Evolutionary conservation across 2,888 invertebrate genomes (phyloP).

Genomic region (Scotopteryx bipunctaria): DNA sequence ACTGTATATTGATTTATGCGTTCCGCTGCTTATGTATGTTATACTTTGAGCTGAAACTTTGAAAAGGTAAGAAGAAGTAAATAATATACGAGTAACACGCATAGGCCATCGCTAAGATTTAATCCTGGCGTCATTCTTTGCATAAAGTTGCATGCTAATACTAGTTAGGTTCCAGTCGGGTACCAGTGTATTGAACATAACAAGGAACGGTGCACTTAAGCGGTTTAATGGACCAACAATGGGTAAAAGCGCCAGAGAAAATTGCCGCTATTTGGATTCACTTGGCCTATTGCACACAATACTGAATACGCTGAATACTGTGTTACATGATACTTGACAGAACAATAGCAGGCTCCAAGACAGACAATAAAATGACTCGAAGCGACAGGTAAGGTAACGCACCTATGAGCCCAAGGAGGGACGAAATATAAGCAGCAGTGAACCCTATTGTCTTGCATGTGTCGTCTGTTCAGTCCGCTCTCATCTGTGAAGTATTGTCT

Average conservation of each 20-base stretch:
- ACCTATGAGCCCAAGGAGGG: slow-evolving; percentile 98
- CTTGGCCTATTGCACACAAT: slow-evolving; percentile 51
- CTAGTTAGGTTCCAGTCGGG: neutral
- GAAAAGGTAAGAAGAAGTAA: no score
- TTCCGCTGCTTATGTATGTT: no score
- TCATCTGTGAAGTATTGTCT: slow-evolving; percentile 94
- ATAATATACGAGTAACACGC: no score
- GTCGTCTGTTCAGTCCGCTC: slow-evolving; percentile 96
- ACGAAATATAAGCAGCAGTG: slow-evolving; percentile 98
- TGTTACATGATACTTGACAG: slow-evolving; percentile 21
- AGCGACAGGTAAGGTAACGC: slow-evolving; percentile 35
- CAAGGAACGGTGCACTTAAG: slow-evolving; percentile 30
- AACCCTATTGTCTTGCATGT: slow-evolving; percentile 97
- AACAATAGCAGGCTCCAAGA: slow-evolving; percentile 24
- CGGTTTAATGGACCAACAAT: slow-evolving; percentile 42
- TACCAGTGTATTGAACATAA: neutral
- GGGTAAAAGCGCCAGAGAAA: slow-evolving; percentile 31
- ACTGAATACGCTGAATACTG: slow-evolving; percentile 22
- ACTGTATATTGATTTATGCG: no score
- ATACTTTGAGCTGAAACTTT: no score
- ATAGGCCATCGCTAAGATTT: no score
- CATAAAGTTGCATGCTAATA: no score
- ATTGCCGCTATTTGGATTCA: slow-evolving; percentile 44
- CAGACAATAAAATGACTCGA: slow-evolving; percentile 18
- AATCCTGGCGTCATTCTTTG: no score